These are phyloP conservation scores for Urechis unicinctus DNA, from an alignment of 2,888 invertebrate species.

Conservation along the genomic window DNA sequence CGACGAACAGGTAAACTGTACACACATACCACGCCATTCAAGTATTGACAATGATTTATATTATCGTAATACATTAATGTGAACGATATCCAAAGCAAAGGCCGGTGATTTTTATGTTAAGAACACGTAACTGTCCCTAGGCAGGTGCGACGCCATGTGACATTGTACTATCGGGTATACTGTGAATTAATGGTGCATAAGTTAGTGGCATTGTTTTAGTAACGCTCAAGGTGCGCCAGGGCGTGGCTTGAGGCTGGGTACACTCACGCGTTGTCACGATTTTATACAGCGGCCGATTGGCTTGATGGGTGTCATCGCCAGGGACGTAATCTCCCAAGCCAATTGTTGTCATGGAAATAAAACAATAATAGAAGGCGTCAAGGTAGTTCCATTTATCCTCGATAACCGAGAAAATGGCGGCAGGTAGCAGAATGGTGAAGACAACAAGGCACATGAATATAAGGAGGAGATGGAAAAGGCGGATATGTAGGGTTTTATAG, in stretches of 20 bases:
- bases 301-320: slow-evolving; percentile 69
- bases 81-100: no score
- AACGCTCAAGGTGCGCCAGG: no score
- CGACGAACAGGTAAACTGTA: slow-evolving; percentile 72
- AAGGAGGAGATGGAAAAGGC: slow-evolving; percentile 67
- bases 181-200: no score
- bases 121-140: no score
- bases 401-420: slow-evolving; percentile 65
- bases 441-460: slow-evolving; percentile 55
- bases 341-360: slow-evolving; percentile 82
- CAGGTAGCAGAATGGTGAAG: slow-evolving; percentile 70
- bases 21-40: no score
- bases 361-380: slow-evolving; percentile 85
- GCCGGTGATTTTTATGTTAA: not conserved
- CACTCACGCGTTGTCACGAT: slow-evolving; percentile 68
- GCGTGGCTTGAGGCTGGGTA: not conserved
- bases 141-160: no score
- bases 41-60: no score
- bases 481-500: slow-evolving; percentile 54
- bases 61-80: no score
- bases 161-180: no score
- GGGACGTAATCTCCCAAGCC: slow-evolving; percentile 83
- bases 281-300: slow-evolving; percentile 75
- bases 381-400: slow-evolving; percentile 79
- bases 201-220: no score